phyloP scores from a whole-genome alignment of 2,888 invertebrate species.

The Lumbricus terrestris region DNA sequence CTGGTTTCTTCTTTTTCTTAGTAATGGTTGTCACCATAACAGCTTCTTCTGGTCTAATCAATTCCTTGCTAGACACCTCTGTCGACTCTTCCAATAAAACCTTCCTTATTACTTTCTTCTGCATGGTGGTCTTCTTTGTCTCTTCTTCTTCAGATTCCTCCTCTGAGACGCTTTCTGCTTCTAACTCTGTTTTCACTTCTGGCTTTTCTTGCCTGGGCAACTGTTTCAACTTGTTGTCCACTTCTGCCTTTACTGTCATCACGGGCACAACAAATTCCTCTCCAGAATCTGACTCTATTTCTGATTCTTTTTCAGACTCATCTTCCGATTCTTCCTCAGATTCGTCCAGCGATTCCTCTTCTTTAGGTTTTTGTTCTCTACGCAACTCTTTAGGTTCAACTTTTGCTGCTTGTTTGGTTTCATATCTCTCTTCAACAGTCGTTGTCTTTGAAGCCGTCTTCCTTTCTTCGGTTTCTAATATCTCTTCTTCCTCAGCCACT shows the following conservation, averaged over 20 bases:
- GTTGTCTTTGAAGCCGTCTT: background rate
- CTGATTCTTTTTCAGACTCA: constrained; percentile 5
- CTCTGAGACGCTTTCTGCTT: background rate
- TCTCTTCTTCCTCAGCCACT: constrained; percentile 12
- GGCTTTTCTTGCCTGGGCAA: background rate
- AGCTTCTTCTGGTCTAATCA: background rate
- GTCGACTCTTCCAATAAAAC: constrained; percentile 10
- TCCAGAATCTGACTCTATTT: background rate
- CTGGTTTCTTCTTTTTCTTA: background rate
- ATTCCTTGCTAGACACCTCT: background rate
- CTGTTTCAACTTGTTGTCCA: background rate
- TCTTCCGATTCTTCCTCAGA: background rate
- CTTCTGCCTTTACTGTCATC: background rate
- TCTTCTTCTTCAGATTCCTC: background rate
- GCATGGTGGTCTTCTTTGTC: background rate
- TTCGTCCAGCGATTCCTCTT: background rate
- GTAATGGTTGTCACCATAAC: background rate
- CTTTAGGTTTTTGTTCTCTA: background rate
- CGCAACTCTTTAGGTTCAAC: background rate
- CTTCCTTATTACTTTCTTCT: background rate
- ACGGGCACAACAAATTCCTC: background rate
- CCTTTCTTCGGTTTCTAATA: background rate
- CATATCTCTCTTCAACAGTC: background rate
- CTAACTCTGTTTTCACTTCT: background rate
- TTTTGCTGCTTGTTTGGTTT: background rate